Base-by-base conservation (phyloP, 1,140 invertebrate genomes). In the Rhynchophorus ferrugineus region DNA sequence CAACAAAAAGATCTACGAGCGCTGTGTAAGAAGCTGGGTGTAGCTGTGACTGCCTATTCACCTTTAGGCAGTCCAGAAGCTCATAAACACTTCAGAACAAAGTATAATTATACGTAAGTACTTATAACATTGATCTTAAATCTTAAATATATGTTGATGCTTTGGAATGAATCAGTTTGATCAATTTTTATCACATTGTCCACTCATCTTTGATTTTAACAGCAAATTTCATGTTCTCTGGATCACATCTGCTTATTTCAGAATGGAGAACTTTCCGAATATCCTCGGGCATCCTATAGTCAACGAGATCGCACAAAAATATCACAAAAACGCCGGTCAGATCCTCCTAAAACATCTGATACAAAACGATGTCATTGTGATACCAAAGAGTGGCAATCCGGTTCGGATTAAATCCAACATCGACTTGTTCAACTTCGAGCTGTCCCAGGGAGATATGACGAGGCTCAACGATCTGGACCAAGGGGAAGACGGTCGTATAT, bases 351-450 rank as follows among this genome's bases (percentile, higher is more conserved):
- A 71, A 44, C 77, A 73, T 64, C 61, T 79, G 3, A 46, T 75
- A 6, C 75, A 80, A 59, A 61, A 71, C 42, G 69, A 73, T 22
- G 68, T 81, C 22, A 65, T 69, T 24, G 75, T 76, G 11, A 77
- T 83, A 41, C 79, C 79, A 38, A 83, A 82, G 67, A 77, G 74
- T 58, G 61, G 61, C 1, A 76, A 71, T 59, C 61, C 71, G 0
- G 49, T 69, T 20, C 60, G 78, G 55, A 72, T 82, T 7, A 66
- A 71, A 54, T 67, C 76, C 14, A 88, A 87, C 65, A 76, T 76
- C 33, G 65, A 75, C 22, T 60, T 79, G 45, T 81, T 80, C 52
- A 73, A 80, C 64, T 82, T 82, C 62, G 62, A 70, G 44, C 60
- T 83, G 11, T 70, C 54, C 6, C 55, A 69, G 11, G 69, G 75